A percentile compares a stretch with the other conserved stretches of the same genome.
These are phyloP conservation scores for Abrostola tripartita DNA, from an alignment of 2,888 invertebrate genomes.

Conservation along the genomic window DNA sequence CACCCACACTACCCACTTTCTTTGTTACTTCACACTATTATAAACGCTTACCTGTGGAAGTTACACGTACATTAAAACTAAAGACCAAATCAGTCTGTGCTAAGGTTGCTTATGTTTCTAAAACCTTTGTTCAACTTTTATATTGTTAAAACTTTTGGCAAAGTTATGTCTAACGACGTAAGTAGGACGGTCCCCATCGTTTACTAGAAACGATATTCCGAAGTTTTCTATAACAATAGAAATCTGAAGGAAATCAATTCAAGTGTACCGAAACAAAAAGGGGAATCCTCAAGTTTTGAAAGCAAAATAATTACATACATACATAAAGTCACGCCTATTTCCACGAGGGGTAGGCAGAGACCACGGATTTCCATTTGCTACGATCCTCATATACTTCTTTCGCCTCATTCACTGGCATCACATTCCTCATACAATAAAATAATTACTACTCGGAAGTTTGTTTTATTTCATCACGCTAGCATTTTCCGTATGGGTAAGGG, in stretches of 20 bases:
- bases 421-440: too few relatives aligned
- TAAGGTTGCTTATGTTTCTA: constrained; percentile 2
- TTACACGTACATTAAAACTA: background rate
- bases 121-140: constrained; percentile 26
- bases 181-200: constrained; percentile 17
- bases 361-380: too few relatives aligned
- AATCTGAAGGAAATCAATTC: constrained; percentile 19
- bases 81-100: constrained; percentile 1
- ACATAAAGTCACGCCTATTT: too few relatives aligned
- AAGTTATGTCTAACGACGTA: constrained; percentile 36
- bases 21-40: too few relatives aligned
- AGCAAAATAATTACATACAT: background rate
- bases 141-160: constrained; percentile 42
- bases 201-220: constrained; percentile 29
- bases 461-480: too few relatives aligned
- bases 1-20: too few relatives aligned
- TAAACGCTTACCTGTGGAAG: too few relatives aligned
- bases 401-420: too few relatives aligned
- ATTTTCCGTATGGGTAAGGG: too few relatives aligned
- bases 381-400: too few relatives aligned
- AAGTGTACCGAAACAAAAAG: background rate
- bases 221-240: constrained; percentile 36
- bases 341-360: too few relatives aligned
- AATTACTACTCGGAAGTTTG: too few relatives aligned
- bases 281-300: background rate